phyloP scores from a whole-genome alignment of 2,888 invertebrate genomes.

The Drosophila mimica region DNA sequence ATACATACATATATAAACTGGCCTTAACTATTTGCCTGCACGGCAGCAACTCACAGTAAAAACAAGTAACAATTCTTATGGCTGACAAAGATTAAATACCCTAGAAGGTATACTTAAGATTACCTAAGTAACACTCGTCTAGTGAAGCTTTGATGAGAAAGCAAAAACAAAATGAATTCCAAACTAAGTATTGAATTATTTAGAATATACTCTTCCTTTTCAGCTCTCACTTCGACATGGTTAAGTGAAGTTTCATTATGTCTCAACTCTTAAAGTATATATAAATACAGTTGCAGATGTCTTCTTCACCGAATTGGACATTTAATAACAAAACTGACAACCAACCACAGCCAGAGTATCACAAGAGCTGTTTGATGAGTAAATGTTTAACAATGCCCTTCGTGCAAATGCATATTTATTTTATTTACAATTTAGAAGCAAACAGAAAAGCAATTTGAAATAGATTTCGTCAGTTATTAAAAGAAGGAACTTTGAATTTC shows the following conservation, averaged over 20 bases:
- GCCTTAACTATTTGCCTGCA: constrained; percentile 69
- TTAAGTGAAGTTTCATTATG: neutral
- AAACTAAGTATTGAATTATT: neutral
- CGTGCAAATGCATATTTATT: neutral
- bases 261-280: neutral
- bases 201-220: neutral
- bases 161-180: neutral
- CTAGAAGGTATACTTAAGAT: constrained; percentile 1
- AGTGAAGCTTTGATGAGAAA: neutral
- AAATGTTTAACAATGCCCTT: neutral
- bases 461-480: neutral
- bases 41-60: constrained; percentile 34
- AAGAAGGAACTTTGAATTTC: neutral
- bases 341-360: neutral
- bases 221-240: neutral
- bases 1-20: constrained; percentile 70
- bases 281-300: neutral
- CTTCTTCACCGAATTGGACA: neutral
- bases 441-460: neutral
- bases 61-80: neutral
- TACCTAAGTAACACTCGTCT: neutral
- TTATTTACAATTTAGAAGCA: neutral
- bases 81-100: constrained; percentile 18
- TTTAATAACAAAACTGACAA: neutral
- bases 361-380: constrained; percentile 24